Base-by-base conservation (phyloP, 2,797 vertebrate species). In the Periophthalmus magnuspinnatus region DNA sequence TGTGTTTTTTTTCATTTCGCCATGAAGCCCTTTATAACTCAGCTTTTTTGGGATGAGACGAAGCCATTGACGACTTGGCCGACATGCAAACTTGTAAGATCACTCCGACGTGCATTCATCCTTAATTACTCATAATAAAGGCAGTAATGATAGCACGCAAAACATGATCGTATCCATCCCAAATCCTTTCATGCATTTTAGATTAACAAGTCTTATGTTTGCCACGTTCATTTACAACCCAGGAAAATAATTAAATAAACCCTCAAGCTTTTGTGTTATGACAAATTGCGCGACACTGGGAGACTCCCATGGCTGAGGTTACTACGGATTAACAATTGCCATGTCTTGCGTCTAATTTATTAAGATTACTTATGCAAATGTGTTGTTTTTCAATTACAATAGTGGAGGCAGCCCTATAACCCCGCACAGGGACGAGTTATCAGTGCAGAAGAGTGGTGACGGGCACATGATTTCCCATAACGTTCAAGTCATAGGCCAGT, bases 361-460 rank as follows among this genome's bases (percentile, higher is more conserved):
- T 21, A 45, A 63, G 28, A 70, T 34, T 47, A 65, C 45, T 71
- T 58, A 80, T 80, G 74, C 65, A 79, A 83, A 76, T 81, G 10
- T 68, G 54, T 59, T 28, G 3, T 62, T 83, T 75, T 79, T 70
- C n/a, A 59, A 47, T 71, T 63, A 77, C 24, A 80, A 68, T 28
- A 67, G 67, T 38, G 57, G 54, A 32, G 21, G 47, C 41, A 68
- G 22, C 8, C 48, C 22, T 34, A 6, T 60, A 75, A 71, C 55
- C 65, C 71, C 33, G 71, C 33, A 68, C 56, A 21, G 28, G 55
- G 58, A 60, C 67, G 56, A 45, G 58, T 68, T 74, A 77, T 73
- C 69, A 74, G 66, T 68, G 38, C 56, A 71, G 55, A 61, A 80
- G 59, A 71, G 45, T 24, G n/a, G 56, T 67, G 69, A 81, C 58